Evolutionary conservation across 2,797 vertebrate species (phyloP).

Genomic region (Geotrypetes seraphini): DNA sequence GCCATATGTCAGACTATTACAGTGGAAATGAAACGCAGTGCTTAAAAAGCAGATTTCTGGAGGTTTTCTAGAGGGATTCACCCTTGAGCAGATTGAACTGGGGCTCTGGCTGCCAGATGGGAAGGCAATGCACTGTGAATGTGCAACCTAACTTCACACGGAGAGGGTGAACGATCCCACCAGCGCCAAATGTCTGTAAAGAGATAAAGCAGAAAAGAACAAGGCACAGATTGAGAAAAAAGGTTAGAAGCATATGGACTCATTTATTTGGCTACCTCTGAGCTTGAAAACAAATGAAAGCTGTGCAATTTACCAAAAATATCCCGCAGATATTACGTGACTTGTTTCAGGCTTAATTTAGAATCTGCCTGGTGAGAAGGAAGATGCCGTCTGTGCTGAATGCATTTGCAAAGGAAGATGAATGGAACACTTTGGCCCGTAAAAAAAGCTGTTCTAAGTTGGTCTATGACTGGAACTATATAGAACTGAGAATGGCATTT

Average conservation of each 20-base stretch:
- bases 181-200: not conserved
- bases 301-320: conserved; percentile 2
- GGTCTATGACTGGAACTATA: no score
- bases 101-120: not conserved
- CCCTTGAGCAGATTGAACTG: not conserved
- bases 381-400: not conserved
- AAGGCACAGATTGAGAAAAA: not conserved
- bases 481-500: no score
- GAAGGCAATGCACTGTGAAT: not conserved
- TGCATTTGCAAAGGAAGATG: not conserved
- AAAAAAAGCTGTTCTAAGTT: no score
- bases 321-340: not conserved
- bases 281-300: conserved; percentile 6
- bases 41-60: conserved; percentile 5
- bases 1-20: not conserved
- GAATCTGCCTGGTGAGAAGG: not conserved
- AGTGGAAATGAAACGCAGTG: conserved; percentile 2
- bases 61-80: conserved; percentile 1
- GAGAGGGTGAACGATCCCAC: not conserved
- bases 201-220: conserved; percentile 7
- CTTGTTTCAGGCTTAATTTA: not conserved
- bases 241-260: conserved; percentile 10
- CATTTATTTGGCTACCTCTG: conserved; percentile 5
- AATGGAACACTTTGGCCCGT: no score
- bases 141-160: not conserved